Conservation (phyloP, 37 sponge, comb jelly and placozoan species). For the Ephydatia muelleri region DNA sequence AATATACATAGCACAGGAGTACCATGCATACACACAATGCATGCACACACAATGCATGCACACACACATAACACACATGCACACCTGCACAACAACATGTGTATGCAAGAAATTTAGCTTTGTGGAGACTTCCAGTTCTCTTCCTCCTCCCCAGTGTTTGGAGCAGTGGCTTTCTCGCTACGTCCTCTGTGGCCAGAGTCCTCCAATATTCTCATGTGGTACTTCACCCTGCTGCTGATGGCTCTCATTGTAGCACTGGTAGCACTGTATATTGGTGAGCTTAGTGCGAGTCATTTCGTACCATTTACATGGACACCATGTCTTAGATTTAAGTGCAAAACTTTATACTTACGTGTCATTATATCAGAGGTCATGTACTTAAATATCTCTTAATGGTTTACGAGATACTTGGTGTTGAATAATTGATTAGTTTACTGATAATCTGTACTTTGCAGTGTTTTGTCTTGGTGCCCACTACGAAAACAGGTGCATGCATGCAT, state of each 20-base stretch:
- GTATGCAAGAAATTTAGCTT: neutral
- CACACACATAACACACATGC: neutral
- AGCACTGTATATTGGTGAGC: constrained; percentile 11
- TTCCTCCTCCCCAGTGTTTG: constrained; percentile 43
- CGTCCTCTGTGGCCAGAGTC: constrained; percentile 85
- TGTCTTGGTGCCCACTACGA: too few species aligned
- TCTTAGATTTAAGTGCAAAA: neutral
- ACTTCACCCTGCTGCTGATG: constrained; percentile 25
- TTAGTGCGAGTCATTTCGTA: neutral
- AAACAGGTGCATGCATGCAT: too few species aligned
- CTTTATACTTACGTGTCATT: neutral
- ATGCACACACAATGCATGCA: neutral
- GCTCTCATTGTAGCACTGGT: constrained; percentile 51
- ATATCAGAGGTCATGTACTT: too few species aligned
- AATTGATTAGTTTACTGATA: too few species aligned
- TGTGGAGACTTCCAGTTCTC: neutral
- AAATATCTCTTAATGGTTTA: too few species aligned
- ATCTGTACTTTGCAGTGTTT: too few species aligned
- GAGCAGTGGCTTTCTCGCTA: constrained; percentile 62
- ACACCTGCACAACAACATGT: neutral
- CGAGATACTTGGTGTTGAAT: too few species aligned
- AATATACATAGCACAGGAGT: too few species aligned
- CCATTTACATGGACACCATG: too few species aligned
- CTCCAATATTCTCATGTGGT: constrained; percentile 54
- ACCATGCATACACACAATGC: neutral